These are phyloP conservation scores for Lasius fuliginosus DNA, from an alignment of 2,888 invertebrate species.

Conservation along the genomic window DNA sequence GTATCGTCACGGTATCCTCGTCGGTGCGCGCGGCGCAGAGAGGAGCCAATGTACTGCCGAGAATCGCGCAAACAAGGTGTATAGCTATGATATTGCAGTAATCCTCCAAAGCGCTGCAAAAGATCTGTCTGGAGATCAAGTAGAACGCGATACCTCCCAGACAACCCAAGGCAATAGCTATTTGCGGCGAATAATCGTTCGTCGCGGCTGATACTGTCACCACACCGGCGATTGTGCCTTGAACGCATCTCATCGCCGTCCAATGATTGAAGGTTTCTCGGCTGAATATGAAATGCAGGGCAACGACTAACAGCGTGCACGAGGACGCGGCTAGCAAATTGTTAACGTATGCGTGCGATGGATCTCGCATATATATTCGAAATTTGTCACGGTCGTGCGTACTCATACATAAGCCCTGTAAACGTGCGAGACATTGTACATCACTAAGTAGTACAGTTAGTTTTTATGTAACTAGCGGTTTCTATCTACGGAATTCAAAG, in stretches of 20 bases:
- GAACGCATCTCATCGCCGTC: conserved; percentile 83
- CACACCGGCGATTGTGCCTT: conserved; percentile 83
- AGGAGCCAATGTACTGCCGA: conserved; percentile 81
- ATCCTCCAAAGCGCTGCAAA: conserved; percentile 83
- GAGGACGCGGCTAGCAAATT: conserved; percentile 76
- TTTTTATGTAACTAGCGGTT: background rate
- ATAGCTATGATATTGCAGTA: conserved; percentile 83
- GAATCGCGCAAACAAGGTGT: conserved; percentile 80
- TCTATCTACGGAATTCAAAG: background rate
- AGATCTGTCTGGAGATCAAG: conserved; percentile 75
- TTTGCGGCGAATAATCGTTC: conserved; percentile 79
- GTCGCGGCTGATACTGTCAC: conserved; percentile 82
- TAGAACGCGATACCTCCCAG: conserved; percentile 77
- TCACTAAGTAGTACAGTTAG: background rate
- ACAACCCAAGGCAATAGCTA: conserved; percentile 74
- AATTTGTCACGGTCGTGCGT: background rate
- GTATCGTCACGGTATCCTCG: conserved; percentile 21
- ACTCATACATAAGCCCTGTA: conserved; percentile 56
- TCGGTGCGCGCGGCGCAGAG: conserved; percentile 62
- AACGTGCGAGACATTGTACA: background rate
- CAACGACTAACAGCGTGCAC: conserved; percentile 73
- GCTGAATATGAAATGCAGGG: conserved; percentile 74
- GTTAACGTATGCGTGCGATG: conserved; percentile 70
- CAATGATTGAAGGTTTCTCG: conserved; percentile 82
- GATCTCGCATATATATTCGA: background rate